These are phyloP conservation scores for Leptinotarsa lineolata DNA, from an alignment of 1,140 invertebrate species.

Conservation along the genomic window DNA sequence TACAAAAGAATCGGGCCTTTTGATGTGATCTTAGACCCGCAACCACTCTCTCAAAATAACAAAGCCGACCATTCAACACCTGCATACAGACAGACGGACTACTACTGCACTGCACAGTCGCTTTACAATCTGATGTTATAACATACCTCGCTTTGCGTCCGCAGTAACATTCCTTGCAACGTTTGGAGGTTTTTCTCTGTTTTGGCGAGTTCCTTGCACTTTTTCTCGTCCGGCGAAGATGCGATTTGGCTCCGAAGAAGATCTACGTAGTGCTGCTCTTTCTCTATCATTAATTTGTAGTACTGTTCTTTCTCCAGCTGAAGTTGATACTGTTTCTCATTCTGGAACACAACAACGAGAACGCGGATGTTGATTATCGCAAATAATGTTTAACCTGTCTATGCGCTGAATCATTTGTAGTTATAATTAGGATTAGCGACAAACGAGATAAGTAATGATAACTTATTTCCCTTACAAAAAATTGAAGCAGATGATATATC, in stretches of 20 bases:
- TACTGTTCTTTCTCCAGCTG: slow-evolving; percentile 69
- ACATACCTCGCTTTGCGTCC: slow-evolving; percentile 46
- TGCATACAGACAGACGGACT: slow-evolving; percentile 29
- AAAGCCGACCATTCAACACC: slow-evolving; percentile 26
- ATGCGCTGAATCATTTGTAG: not conserved
- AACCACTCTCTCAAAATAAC: not conserved
- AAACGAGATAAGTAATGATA: not conserved
- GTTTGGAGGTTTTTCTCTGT: slow-evolving; percentile 66
- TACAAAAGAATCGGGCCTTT: not conserved
- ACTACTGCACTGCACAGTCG: slow-evolving; percentile 21
- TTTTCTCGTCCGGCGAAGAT: slow-evolving; percentile 48
- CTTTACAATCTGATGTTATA: not conserved
- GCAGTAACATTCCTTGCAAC: slow-evolving; percentile 63
- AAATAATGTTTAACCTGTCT: not conserved
- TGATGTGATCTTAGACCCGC: not conserved
- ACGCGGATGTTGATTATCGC: not conserved
- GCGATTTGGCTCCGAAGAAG: slow-evolving; percentile 59
- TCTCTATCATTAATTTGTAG: slow-evolving; percentile 72
- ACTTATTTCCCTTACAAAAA: not conserved
- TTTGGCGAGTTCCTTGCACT: slow-evolving; percentile 61
- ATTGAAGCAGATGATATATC: not conserved
- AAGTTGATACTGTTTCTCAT: slow-evolving; percentile 70
- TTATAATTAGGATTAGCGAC: not conserved
- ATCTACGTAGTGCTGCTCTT: slow-evolving; percentile 71
- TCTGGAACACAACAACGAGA: slow-evolving; percentile 55